These are phyloP conservation scores for Adelges cooleyi DNA, from an alignment of 1,140 invertebrate species.

Conservation along the genomic window DNA sequence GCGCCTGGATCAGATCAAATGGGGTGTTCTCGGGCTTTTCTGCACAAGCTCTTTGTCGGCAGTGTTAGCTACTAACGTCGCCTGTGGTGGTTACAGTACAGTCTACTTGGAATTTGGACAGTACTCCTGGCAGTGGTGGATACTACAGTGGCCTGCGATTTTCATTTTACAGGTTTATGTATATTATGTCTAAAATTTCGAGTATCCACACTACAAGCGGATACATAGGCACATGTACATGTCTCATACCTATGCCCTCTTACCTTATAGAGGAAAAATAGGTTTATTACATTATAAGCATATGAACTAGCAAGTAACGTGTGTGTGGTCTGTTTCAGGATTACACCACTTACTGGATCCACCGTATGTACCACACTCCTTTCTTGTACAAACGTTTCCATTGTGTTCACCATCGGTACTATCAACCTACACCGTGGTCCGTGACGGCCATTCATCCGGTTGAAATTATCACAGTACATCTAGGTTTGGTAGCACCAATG, in stretches of 20 bases:
- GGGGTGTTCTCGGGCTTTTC: slow-evolving; percentile 48
- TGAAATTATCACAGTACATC: slow-evolving; percentile 51
- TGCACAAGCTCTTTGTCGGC: slow-evolving; percentile 45
- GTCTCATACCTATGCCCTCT: not conserved
- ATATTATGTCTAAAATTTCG: not conserved
- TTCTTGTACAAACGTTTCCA: slow-evolving; percentile 60
- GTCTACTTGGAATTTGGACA: slow-evolving; percentile 53
- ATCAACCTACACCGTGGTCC: slow-evolving; percentile 61
- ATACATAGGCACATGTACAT: too few relatives aligned
- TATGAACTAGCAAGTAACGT: too few relatives aligned
- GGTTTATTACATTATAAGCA: too few relatives aligned
- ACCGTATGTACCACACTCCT: slow-evolving; percentile 54
- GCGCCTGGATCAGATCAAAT: slow-evolving; percentile 54
- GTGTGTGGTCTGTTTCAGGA: slow-evolving; percentile 43
- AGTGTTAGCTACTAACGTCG: slow-evolving; percentile 50
- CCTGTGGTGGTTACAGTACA: slow-evolving; percentile 50
- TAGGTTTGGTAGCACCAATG: slow-evolving; percentile 44
- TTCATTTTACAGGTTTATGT: slow-evolving; percentile 49
- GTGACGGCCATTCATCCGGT: slow-evolving; percentile 61
- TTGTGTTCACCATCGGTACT: slow-evolving; percentile 62
- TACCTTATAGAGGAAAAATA: too few relatives aligned
- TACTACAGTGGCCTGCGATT: slow-evolving; percentile 51
- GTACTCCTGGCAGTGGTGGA: slow-evolving; percentile 52
- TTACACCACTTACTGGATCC: slow-evolving; percentile 54
- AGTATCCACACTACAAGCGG: too few relatives aligned